Evolutionary conservation across 1,140 invertebrate species (phyloP).

Genomic region (Papilio polytes): DNA sequence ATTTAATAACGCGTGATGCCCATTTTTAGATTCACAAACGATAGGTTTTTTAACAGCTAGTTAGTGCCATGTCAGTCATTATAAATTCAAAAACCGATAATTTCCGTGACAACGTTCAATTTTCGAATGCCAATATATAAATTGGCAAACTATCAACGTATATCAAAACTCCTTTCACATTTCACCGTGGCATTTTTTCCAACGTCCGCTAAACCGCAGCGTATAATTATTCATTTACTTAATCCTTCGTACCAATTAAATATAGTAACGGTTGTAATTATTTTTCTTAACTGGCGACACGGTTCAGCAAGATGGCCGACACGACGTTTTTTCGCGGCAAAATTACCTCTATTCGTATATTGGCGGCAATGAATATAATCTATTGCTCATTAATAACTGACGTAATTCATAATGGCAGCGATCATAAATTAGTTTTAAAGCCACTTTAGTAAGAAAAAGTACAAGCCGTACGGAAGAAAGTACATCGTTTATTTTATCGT

Average conservation of each 20-base stretch:
- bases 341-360: conserved; percentile 46
- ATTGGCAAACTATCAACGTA: conserved; percentile 67
- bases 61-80: conserved; percentile 36
- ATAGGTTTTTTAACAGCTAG: neutral
- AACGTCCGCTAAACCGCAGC: conserved; percentile 46
- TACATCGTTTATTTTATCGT: neutral
- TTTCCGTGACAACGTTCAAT: conserved; percentile 62
- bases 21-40: neutral
- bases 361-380: conserved; percentile 29
- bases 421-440: conserved; percentile 41
- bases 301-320: conserved; percentile 57
- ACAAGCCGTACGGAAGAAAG: neutral
- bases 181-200: neutral
- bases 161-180: conserved; percentile 49
- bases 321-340: conserved; percentile 43
- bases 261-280: conserved; percentile 66
- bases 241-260: conserved; percentile 74
- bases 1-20: neutral
- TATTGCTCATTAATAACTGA: conserved; percentile 40
- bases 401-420: conserved; percentile 51
- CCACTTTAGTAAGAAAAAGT: neutral
- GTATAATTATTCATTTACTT: conserved; percentile 66
- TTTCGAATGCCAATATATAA: conserved; percentile 56
- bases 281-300: conserved; percentile 64
- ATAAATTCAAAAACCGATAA: conserved; percentile 53